A percentile compares a stretch with the other conserved stretches of the same genome.
Conservation (phyloP, 37 sponge, comb jelly and placozoan species). For the Diacarnus erythraeanus region DNA sequence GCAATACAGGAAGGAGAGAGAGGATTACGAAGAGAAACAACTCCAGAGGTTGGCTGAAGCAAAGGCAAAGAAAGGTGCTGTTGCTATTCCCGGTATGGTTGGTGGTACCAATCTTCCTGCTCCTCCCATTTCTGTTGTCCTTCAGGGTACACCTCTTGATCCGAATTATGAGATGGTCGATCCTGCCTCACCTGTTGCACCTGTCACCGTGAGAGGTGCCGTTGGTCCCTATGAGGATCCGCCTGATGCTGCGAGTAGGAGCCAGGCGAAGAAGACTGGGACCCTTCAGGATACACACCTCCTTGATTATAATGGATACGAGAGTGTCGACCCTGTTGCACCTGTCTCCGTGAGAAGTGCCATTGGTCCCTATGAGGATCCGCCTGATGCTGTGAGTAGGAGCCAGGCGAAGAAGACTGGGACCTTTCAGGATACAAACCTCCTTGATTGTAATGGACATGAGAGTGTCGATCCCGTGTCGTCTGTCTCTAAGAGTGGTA, state of each 20-base stretch:
- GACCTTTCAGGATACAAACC: too few relatives aligned
- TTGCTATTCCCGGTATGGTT: too few relatives aligned
- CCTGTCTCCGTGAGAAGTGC: neutral
- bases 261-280: too few relatives aligned
- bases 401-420: too few relatives aligned
- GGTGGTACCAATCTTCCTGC: too few relatives aligned
- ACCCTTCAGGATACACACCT: too few relatives aligned
- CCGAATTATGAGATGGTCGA: neutral
- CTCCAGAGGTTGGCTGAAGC: neutral
- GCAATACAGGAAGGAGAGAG: neutral
- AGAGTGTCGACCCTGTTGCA: too few relatives aligned
- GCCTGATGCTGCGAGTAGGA: neutral
- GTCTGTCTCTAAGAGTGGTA: too few relatives aligned
- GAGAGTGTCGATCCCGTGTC: too few relatives aligned
- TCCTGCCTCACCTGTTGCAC: neutral
- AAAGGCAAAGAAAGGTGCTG: neutral
- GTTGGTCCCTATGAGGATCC: constrained; percentile 14
- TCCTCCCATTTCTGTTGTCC: neutral
- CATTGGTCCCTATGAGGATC: constrained; percentile 12
- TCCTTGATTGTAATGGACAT: too few relatives aligned
- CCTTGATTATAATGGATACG: too few relatives aligned
- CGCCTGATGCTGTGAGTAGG: neutral
- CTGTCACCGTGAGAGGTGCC: neutral
- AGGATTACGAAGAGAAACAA: constrained; percentile 20
- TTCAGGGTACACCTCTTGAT: neutral